Base-by-base conservation (phyloP, 1,140 invertebrate genomes). In the Chymomyza costata region DNA sequence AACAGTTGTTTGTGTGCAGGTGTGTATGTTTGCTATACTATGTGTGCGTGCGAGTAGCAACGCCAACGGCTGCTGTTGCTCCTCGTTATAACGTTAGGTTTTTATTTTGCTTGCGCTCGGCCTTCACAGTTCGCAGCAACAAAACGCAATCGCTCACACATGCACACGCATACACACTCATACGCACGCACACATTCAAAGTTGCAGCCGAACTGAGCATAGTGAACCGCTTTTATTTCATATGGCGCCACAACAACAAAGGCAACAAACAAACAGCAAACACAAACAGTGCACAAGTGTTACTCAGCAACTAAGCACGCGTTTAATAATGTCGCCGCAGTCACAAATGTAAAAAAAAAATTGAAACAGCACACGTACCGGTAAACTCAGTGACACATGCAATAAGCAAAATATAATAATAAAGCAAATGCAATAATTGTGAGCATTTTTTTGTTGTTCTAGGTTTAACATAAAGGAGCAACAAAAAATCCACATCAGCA, bases 191-290 rank as follows among this genome's bases (percentile, higher is more conserved):
- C 15, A 30, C 25, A 17, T 32, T 3, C 31, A 38, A 54, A 18
- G 15, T 35, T 44, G 30, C 43, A 32, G 19, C 28, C n/a, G 19
- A 46, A 45, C 57, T 70, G 69, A 58, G 56, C 64, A 83, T 78
- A 83, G 58, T 51, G 82, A 63, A 83, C 67, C 56, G 81, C 66
- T 83, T 83, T 78, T 83, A 83, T 83, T 83, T 78, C 81, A 83
- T 83, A 82, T 39, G 62, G 59, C 34, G 62, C 56, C 41, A 43
- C 35, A 45, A 14, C 32, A 38, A 39, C 43, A 58, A 30, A n/a
- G n/a, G n/a, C 67, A 63, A 50, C 37, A 57, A 41, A 32, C 45
- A 43, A 43, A 28, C 45, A 37, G 11, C 52, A 55, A 66, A 60
- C 43, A 60, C 31, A 41, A 31, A 63, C 60, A 67, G 69, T 68